Evolutionary conservation across 2,888 invertebrate species (phyloP).

Genomic region (Phalangium opilio): DNA sequence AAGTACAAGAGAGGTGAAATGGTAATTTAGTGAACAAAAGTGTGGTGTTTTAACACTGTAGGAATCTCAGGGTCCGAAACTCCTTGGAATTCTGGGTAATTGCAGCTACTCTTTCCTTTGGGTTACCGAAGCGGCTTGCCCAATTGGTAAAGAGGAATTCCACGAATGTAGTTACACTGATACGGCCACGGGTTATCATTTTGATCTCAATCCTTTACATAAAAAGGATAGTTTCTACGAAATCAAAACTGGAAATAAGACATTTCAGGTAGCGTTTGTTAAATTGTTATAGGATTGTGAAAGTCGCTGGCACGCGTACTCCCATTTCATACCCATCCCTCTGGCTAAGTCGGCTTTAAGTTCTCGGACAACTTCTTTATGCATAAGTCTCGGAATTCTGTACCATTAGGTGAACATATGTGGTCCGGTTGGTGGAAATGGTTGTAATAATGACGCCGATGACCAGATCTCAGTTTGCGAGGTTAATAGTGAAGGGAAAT

Average conservation of each 20-base stretch:
- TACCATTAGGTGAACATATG: conserved; percentile 1
- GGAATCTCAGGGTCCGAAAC: conserved; percentile 4
- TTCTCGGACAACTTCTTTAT: too few species aligned
- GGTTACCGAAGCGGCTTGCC: conserved; percentile 28
- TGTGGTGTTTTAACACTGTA: too few species aligned
- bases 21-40: too few species aligned
- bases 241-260: conserved; percentile 11
- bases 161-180: conserved; percentile 21
- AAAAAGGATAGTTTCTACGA: conserved; percentile 22
- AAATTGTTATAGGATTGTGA: too few species aligned
- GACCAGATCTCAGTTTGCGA: conserved; percentile 1
- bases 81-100: conserved; percentile 19
- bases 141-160: conserved; percentile 16
- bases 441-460: not conserved
- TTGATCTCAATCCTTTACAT: conserved; percentile 25
- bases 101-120: conserved; percentile 27
- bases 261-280: conserved; percentile 2
- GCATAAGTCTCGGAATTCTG: not conserved
- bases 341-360: too few species aligned
- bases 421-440: not conserved
- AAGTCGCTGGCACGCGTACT: too few species aligned
- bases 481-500: not conserved
- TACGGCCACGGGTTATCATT: conserved; percentile 18
- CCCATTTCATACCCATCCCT: too few species aligned
- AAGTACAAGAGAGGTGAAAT: too few species aligned